Conservation (phyloP, 30 jellyfish, hydroid and myxozoan species). For the Cassiopea xamachana region DNA sequence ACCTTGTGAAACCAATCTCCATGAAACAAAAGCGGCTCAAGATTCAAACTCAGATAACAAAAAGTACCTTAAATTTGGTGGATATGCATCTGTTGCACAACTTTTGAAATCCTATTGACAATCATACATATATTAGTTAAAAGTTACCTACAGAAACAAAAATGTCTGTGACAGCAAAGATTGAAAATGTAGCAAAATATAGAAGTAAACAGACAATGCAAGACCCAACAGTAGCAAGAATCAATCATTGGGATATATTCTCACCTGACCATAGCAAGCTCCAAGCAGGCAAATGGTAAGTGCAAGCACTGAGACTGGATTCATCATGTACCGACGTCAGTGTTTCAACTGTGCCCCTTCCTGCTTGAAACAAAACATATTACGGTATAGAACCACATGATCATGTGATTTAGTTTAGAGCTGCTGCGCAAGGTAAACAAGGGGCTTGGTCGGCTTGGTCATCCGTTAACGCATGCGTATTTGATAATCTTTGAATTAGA, state of each 20-base stretch:
- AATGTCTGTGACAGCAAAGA: not conserved
- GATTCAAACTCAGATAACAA: no score
- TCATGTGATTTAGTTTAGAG: not conserved
- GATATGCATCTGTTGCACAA: slow-evolving; percentile 76
- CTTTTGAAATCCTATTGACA: slow-evolving; percentile 46
- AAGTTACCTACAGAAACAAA: not conserved
- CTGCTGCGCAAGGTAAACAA: slow-evolving; percentile 13
- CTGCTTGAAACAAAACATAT: not conserved
- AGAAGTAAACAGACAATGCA: not conserved
- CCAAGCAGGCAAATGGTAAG: slow-evolving; percentile 6
- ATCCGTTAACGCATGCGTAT: slow-evolving; percentile 75
- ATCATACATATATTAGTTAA: not conserved
- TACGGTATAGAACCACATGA: not conserved
- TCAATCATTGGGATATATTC: not conserved
- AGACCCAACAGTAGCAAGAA: not conserved
- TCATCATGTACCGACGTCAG: not conserved
- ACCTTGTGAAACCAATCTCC: no score
- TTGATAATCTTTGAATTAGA: slow-evolving; percentile 14
- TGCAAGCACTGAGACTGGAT: not conserved
- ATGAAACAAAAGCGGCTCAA: no score
- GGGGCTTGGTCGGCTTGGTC: not conserved
- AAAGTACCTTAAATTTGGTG: slow-evolving; percentile 61
- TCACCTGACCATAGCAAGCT: slow-evolving; percentile 13
- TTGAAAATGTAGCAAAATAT: no score
- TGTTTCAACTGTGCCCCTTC: not conserved